Base-by-base conservation (phyloP, 1,140 invertebrate genomes). In the Conopomorpha cramerella region DNA sequence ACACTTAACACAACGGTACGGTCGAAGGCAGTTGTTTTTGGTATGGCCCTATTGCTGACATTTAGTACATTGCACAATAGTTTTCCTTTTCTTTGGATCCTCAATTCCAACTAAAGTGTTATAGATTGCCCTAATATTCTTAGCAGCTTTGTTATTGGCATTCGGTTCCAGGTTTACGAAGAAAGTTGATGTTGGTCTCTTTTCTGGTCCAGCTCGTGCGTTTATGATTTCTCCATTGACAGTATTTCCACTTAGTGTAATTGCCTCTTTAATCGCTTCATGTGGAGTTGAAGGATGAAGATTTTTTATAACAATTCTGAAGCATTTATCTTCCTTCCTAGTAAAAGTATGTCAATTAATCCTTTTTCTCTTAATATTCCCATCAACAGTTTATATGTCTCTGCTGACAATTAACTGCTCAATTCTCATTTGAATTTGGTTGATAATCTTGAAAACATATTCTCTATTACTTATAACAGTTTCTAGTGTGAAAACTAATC, bases 141-240 rank as follows among this genome's bases (percentile, higher is more conserved):
- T 66, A 8, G 65, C 56, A 25, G 55, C 40, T 41, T 61, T 57
- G 31, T 68, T 67, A n/a, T 58, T 62, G 15, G 39, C 35, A 18
- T 38, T 43, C 10, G 47, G 51, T 38, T 50, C 41, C 14, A 70
- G 23, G 35, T 70, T 56, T 3, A 67, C 47, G 36, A 54, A 59
- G 17, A 43, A 38, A 25, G 25, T 34, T 30, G 30, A 10, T 23
- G 19, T 25, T 4, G 19, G 19, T 19, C 11, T 19, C 13, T 25
- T 34, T 3, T 34, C 8, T 19, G 33, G 33, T 8, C 36, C 23
- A 11, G 16, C 38, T 15, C 28, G 26, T 1, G 36, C 41, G 35
- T 37, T 38, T 0, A 43, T 31, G 15, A 43, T 38, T 36, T 38
- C 41, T 1, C 36, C 41, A 10, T 3, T 11, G 0, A 40, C 38